A percentile compares a stretch with the other conserved stretches of the same genome.
Conservation (phyloP, 2,888 invertebrate genomes). For the Neocrepidodera transversa region DNA sequence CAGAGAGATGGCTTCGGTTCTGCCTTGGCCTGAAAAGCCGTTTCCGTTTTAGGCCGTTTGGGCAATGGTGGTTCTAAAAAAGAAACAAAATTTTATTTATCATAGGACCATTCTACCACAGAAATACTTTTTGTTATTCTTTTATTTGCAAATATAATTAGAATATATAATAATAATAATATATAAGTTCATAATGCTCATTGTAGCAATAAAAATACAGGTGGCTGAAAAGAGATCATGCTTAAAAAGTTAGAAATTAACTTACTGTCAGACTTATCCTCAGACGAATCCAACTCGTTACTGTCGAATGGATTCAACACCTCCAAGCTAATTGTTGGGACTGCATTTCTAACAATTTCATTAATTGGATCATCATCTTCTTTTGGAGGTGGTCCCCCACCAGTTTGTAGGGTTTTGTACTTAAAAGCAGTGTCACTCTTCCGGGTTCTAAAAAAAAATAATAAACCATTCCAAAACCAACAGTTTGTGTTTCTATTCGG, state of each 20-base stretch:
- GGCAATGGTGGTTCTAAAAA: too few relatives aligned
- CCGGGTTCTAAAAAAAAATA: neutral
- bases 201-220: neutral
- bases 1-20: neutral
- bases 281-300: neutral
- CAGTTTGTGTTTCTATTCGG: too few relatives aligned
- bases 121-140: neutral
- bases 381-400: neutral
- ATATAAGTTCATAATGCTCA: neutral
- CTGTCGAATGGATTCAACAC: neutral
- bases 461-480: too few relatives aligned
- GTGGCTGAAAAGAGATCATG: neutral
- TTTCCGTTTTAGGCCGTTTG: too few relatives aligned
- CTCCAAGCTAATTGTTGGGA: neutral
- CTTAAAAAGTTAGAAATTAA: too few relatives aligned
- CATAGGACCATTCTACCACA: neutral
- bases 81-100: too few relatives aligned
- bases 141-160: neutral
- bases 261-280: too few relatives aligned
- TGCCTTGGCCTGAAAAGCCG: too few relatives aligned
- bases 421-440: neutral
- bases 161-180: too few relatives aligned
- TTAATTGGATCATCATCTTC: neutral
- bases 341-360: neutral
- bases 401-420: neutral